Evolutionary conservation across 2,797 vertebrate species (phyloP).

Genomic region (Atherinosoma microstoma): DNA sequence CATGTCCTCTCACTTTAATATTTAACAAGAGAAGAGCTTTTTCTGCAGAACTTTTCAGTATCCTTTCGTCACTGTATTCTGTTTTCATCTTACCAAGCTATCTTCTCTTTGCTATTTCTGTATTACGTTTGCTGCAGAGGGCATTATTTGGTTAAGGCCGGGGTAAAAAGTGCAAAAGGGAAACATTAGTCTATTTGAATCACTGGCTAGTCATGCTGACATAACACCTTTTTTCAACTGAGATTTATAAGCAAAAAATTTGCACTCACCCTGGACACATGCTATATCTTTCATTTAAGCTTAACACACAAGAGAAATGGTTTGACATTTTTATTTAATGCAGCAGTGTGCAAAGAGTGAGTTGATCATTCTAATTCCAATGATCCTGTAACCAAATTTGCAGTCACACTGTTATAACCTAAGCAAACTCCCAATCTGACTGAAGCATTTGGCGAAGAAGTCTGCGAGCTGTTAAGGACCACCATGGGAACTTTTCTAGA

Average conservation of each 20-base stretch:
- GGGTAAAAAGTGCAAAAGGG: constrained; percentile 33
- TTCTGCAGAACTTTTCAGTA: constrained; percentile 66
- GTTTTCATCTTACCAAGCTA: constrained; percentile 31
- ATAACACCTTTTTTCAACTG: not conserved
- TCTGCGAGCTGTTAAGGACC: constrained; percentile 81
- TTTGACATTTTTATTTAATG: constrained; percentile 2
- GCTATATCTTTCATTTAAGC: not conserved
- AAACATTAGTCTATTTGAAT: constrained; percentile 6
- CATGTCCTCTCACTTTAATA: constrained; percentile 80
- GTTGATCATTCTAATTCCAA: constrained; percentile 7
- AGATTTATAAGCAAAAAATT: constrained; percentile 1
- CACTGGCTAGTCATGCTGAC: not conserved
- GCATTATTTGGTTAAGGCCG: constrained; percentile 45
- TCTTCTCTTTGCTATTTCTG: constrained; percentile 55
- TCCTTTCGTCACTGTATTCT: constrained; percentile 50
- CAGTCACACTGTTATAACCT: constrained; percentile 45
- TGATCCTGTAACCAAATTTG: constrained; percentile 18
- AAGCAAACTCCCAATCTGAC: constrained; percentile 52
- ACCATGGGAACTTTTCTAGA: constrained; percentile 88
- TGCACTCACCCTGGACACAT: not conserved
- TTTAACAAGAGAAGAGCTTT: constrained; percentile 80
- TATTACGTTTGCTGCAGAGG: constrained; percentile 49
- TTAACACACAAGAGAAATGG: constrained; percentile 3
- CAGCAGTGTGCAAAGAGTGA: not conserved
- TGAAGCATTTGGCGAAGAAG: constrained; percentile 55